phyloP scores from a whole-genome alignment of 2,113 vertebrate species.

The Urocitellus parryii region DNA sequence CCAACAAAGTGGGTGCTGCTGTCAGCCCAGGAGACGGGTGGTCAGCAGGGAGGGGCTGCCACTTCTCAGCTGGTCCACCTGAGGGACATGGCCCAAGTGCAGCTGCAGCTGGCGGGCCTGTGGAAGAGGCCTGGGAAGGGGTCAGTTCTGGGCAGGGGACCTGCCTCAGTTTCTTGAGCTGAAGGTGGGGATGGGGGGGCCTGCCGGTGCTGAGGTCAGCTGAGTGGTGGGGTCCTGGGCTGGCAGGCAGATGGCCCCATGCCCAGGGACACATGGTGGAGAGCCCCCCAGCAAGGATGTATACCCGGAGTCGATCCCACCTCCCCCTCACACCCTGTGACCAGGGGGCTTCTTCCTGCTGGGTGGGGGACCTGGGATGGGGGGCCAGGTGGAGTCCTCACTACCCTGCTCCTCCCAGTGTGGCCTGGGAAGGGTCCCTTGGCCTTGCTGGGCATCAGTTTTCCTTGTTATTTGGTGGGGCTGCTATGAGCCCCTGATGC shows the following conservation, averaged over 20 bases:
- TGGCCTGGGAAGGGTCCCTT: neutral
- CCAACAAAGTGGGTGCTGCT: neutral
- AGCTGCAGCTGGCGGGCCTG: neutral
- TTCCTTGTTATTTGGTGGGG: neutral
- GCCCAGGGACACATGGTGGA: neutral
- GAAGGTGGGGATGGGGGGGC: neutral
- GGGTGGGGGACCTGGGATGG: no score
- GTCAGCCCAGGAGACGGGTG: rapidly evolving
- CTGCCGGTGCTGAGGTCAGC: neutral
- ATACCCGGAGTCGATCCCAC: rapidly evolving
- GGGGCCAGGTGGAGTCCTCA: no score
- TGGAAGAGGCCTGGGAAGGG: neutral
- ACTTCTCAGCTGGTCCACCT: neutral
- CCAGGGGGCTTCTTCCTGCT: neutral
- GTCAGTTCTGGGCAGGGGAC: neutral
- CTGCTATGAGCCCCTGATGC: neutral
- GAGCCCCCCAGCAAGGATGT: neutral
- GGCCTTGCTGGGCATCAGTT: rapidly evolving
- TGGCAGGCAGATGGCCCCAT: neutral
- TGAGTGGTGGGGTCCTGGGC: neutral
- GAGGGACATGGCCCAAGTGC: neutral
- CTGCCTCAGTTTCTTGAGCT: neutral
- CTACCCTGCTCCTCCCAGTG: rapidly evolving
- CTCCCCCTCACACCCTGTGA: rapidly evolving
- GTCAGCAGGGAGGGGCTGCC: no score